Base-by-base conservation (phyloP, 2,797 vertebrate species). In the Pseudomugil gertrudae region DNA sequence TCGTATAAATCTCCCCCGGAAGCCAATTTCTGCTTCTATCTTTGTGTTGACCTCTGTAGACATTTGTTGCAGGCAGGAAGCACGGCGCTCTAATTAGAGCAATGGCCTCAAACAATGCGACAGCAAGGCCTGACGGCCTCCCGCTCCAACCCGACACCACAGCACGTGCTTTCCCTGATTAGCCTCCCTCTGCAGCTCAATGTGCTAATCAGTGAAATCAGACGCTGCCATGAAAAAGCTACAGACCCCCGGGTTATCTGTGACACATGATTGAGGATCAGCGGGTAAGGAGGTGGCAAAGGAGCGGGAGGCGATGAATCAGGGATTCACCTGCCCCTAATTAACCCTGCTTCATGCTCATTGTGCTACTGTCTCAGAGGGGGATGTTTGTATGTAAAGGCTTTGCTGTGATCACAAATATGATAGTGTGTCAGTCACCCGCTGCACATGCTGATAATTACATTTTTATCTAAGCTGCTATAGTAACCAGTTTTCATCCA, bases 201-300 rank as follows among this genome's bases (percentile, higher is more conserved):
- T 43, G 65, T 51, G 73, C 71, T 79, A 85, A 89, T 90, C 83
- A 88, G 77, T 21, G 50, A 45, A 84, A 72, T 72, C 64, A 80
- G 58, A 61, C 1, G 56, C 68, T 48, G 64, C 32, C 2, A 8
- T 24, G 60, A 62, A 48, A 57, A 50, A 58, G 55, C 65, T 26
- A 59, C 76, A 30, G 57, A 59, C 63, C 78, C 40, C 56, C 2
- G 17, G 56, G 60, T 63, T 58, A n/a, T 71, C 11, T 1, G 63
- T 50, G 60, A 38, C 47, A 29, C 33, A 55, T 83, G 81, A 84
- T 80, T 82, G 71, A 55, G 76, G 75, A 73, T 58, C 45, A 51
- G 65, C 13, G 68, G 69, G 57, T 57, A 64, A 51, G 54, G 69
- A 69, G 66, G 63, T 5, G 65, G 38, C 0, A 27, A 5, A 26